A percentile compares a stretch with the other conserved stretches of the same genome.
Evolutionary conservation across 2,113 vertebrate species (phyloP).

Genomic region (Clarias gariepinus): DNA sequence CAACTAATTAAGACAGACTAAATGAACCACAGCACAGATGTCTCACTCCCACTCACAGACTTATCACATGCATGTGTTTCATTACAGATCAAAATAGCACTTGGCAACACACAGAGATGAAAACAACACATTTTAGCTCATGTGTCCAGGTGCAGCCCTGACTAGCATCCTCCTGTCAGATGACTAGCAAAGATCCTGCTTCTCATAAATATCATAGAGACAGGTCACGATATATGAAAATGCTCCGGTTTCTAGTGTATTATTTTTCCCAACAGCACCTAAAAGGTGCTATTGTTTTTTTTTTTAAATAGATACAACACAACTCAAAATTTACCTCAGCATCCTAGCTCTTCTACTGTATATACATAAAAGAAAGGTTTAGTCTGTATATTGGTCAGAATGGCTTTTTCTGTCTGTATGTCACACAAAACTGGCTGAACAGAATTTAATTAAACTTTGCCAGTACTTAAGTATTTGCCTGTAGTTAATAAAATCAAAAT

Average conservation of each 20-base stretch:
- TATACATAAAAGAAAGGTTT: background rate
- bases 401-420: no score
- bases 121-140: background rate
- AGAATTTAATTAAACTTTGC: no score
- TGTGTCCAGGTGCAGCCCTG: background rate
- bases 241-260: background rate
- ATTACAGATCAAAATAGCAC: background rate
- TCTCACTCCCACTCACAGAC: conserved; percentile 9
- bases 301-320: background rate
- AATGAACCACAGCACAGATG: background rate
- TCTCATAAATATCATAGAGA: background rate
- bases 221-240: background rate
- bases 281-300: background rate
- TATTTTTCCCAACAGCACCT: background rate
- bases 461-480: no score
- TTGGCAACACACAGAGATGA: background rate
- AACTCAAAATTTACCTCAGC: background rate
- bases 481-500: no score
- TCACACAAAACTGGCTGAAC: no score
- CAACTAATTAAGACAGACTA: conserved; percentile 8
- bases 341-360: background rate
- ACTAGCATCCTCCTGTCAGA: background rate
- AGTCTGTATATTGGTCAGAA: no score
- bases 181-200: background rate
- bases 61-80: background rate